These are phyloP conservation scores for Leptobrachium ailaonicum DNA, from an alignment of 2,113 vertebrate genomes.

Conservation along the genomic window DNA sequence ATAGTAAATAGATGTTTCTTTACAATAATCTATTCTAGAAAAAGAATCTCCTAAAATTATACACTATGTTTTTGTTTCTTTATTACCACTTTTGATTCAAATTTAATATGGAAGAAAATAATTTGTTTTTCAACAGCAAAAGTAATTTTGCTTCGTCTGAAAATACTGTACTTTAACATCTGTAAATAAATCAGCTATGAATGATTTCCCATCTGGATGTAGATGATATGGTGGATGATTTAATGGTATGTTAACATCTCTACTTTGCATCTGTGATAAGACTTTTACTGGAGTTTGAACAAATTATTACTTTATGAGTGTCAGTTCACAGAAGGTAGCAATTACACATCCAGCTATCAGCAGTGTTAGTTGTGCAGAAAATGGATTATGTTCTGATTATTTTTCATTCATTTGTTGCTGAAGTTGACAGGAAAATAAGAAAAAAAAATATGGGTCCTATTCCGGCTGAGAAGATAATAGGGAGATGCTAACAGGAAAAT, in stretches of 20 bases:
- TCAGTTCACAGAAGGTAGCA: slow-evolving; percentile 13
- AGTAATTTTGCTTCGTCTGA: background rate
- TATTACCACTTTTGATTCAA: too few species aligned
- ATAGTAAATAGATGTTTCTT: too few species aligned
- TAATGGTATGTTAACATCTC: slow-evolving; percentile 32
- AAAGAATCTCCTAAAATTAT: too few species aligned
- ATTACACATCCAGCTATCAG: slow-evolving; percentile 15
- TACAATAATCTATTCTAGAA: too few species aligned
- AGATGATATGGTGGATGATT: slow-evolving; percentile 33
- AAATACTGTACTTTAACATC: slow-evolving; percentile 21
- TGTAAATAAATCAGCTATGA: slow-evolving; percentile 36
- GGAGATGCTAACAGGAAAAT: too few species aligned
- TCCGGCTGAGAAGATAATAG: too few species aligned
- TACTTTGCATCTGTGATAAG: slow-evolving; percentile 26
- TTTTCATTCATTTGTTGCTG: too few species aligned
- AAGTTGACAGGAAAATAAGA: too few species aligned
- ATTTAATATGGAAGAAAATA: too few species aligned
- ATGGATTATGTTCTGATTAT: background rate
- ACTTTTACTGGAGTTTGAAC: background rate
- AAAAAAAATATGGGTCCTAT: too few species aligned
- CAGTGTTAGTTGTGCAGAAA: slow-evolving; percentile 13
- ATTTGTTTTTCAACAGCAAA: too few species aligned
- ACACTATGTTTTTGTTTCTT: too few species aligned
- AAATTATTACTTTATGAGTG: slow-evolving; percentile 34
- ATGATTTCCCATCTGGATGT: slow-evolving; percentile 13